Conservation (phyloP, 2,797 vertebrate genomes). For the Gymnodraco acuticeps region DNA sequence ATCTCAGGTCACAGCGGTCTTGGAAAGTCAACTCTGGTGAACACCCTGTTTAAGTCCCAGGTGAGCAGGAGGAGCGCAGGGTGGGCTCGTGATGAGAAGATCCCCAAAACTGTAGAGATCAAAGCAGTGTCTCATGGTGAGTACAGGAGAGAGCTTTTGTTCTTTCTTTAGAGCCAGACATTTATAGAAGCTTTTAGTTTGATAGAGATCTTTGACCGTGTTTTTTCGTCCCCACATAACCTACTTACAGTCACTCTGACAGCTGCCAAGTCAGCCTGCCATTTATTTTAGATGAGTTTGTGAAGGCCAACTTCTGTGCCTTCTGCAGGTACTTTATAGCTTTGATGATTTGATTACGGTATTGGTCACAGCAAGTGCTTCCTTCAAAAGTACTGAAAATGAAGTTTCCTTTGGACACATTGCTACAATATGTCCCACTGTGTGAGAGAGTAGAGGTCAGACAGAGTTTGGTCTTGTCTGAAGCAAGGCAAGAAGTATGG, state of each 20-base stretch:
- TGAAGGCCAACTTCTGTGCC: not conserved
- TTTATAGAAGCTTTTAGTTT: slow-evolving; percentile 37
- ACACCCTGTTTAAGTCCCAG: slow-evolving; percentile 98
- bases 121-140: slow-evolving; percentile 96
- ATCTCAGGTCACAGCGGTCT: slow-evolving; percentile 93
- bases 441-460: not conserved
- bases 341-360: slow-evolving; percentile 1
- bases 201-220: slow-evolving; percentile 27
- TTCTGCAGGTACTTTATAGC: slow-evolving; percentile 16
- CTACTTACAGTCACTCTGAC: slow-evolving; percentile 15
- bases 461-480: not conserved
- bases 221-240: slow-evolving; percentile 16
- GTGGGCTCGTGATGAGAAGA: slow-evolving; percentile 96
- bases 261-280: slow-evolving; percentile 27
- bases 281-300: slow-evolving; percentile 14
- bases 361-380: not conserved
- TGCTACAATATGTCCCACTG: not conserved
- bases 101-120: slow-evolving; percentile 97
- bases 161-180: slow-evolving; percentile 18
- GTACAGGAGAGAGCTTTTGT: slow-evolving; percentile 63
- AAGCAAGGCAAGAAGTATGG: not conserved
- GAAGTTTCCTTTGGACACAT: not conserved
- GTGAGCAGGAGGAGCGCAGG: slow-evolving; percentile 94
- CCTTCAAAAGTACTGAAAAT: not conserved
- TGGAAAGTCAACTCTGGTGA: slow-evolving; percentile 95